These are phyloP conservation scores for Ctenodactylus gundi DNA, from an alignment of 2,113 vertebrate genomes.

Conservation along the genomic window DNA sequence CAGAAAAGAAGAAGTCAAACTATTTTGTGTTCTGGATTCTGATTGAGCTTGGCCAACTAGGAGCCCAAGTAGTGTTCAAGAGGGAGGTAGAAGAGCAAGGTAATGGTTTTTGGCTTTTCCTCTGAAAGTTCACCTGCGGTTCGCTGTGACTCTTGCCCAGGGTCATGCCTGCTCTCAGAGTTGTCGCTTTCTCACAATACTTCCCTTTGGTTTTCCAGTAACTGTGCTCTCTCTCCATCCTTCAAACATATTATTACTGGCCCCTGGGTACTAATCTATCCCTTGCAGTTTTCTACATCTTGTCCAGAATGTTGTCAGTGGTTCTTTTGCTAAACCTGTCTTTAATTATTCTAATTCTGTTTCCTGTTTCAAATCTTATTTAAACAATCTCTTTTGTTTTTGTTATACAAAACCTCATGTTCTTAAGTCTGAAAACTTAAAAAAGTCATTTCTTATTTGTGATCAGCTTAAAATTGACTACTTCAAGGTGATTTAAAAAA, in stretches of 20 bases:
- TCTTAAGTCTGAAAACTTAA: neutral
- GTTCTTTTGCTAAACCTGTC: neutral
- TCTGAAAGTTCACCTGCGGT: neutral
- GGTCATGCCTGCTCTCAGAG: neutral
- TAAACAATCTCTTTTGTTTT: neutral
- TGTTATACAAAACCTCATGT: neutral
- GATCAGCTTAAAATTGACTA: neutral
- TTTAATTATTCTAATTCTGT: constrained; percentile 7
- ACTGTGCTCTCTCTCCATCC: neutral
- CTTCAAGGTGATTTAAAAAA: neutral
- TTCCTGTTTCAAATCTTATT: neutral
- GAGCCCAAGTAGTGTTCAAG: neutral
- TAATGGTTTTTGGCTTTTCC: neutral
- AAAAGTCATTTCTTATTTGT: neutral
- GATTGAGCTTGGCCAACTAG: neutral
- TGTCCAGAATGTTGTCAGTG: neutral
- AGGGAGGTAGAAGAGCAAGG: neutral
- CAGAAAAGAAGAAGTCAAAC: too few species aligned
- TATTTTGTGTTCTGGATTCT: neutral
- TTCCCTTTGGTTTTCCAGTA: neutral
- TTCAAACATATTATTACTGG: neutral
- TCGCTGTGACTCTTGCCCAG: neutral
- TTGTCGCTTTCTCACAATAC: neutral
- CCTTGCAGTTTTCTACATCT: neutral
- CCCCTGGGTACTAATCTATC: neutral